Percentiles rank a stretch among this genome's conserved stretches.
phyloP scores from a whole-genome alignment of 2,113 vertebrate genomes.

The Ploceus nigricollis region DNA sequence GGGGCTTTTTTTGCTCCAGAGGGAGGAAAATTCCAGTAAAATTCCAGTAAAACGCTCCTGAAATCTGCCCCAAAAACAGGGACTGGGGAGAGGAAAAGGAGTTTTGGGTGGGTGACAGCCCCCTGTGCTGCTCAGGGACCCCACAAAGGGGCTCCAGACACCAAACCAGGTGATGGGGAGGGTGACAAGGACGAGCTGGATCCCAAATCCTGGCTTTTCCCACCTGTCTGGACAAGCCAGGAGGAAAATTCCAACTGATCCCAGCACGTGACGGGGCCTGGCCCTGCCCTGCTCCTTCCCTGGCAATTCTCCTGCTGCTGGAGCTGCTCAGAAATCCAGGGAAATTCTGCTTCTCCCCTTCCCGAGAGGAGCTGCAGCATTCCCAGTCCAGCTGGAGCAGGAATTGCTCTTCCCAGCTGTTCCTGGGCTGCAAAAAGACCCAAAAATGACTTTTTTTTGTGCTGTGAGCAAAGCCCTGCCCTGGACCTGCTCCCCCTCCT shows the following conservation, averaged over 20 bases:
- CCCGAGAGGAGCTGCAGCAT: neutral
- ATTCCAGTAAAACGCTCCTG: accelerated
- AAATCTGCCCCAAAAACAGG: accelerated
- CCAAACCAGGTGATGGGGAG: neutral
- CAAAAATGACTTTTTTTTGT: neutral
- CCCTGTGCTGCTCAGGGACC: neutral
- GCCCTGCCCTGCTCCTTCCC: neutral
- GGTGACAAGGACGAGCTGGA: neutral
- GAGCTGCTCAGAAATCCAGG: neutral
- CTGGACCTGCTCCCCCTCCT: neutral
- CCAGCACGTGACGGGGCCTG: neutral
- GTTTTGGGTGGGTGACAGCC: neutral
- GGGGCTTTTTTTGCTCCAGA: neutral
- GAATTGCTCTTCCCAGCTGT: neutral
- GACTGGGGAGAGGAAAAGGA: neutral
- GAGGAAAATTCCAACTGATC: neutral
- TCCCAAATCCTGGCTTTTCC: neutral
- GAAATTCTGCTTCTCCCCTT: neutral
- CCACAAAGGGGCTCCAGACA: neutral
- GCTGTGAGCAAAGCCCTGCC: neutral
- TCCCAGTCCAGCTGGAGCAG: neutral
- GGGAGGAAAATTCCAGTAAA: neutral
- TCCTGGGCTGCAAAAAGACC: neutral
- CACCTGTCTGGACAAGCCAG: neutral
- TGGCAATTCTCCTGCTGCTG: neutral